Percentiles rank a stretch among this genome's conserved stretches.
Evolutionary conservation across 2,888 invertebrate species (phyloP).

Genomic region (Tryphoninae sp.): DNA sequence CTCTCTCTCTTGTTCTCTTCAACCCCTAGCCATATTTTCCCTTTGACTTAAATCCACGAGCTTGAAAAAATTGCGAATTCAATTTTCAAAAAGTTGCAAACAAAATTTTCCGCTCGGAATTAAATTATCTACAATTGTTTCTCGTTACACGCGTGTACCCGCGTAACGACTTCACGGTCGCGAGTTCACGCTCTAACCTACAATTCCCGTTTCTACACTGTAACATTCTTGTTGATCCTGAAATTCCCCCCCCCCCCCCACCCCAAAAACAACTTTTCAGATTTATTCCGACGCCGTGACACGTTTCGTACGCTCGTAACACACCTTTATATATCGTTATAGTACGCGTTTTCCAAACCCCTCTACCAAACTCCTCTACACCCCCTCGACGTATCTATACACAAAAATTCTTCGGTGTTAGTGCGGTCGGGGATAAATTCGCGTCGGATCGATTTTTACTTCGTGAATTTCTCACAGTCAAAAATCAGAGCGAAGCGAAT

Average conservation of each 20-base stretch:
- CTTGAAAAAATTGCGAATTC: background rate
- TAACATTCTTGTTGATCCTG: constrained; percentile 15
- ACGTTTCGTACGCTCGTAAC: constrained; percentile 34
- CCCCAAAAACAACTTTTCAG: constrained; percentile 37
- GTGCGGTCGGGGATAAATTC: constrained; percentile 44
- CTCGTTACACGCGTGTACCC: too few relatives aligned
- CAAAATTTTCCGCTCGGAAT: too few relatives aligned
- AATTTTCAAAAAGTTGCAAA: background rate
- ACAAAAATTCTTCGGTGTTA: constrained; percentile 13
- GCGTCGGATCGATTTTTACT: constrained; percentile 51
- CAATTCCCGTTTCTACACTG: background rate
- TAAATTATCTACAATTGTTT: too few relatives aligned
- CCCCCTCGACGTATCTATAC: background rate
- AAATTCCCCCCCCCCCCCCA: too few relatives aligned
- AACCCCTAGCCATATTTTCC: background rate
- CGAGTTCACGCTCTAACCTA: too few relatives aligned
- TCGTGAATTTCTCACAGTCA: constrained; percentile 53
- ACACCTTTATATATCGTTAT: constrained; percentile 1
- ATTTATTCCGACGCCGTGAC: constrained; percentile 41
- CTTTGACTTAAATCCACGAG: background rate
- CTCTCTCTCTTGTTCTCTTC: background rate
- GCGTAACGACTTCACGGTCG: too few relatives aligned
- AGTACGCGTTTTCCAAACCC: background rate
- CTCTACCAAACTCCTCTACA: background rate
- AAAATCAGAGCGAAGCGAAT: constrained; percentile 52